Conservation (phyloP, 53 echinoderm and acorn worm species). For the Paracentrotus lividus region DNA sequence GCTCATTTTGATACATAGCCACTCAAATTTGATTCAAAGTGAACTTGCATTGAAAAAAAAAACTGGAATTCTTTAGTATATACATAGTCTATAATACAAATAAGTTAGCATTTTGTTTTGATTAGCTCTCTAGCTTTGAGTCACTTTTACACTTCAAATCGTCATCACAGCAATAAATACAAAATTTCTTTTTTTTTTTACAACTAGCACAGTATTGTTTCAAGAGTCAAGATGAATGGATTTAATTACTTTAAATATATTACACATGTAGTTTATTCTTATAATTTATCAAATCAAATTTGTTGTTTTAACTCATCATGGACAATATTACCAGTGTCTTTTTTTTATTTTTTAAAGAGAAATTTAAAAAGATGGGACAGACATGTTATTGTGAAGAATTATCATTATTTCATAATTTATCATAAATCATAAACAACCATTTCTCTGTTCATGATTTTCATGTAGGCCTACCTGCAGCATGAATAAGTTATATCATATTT, state of each 20-base stretch:
- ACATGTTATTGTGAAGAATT: too few species aligned
- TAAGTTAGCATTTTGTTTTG: neutral
- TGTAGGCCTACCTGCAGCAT: too few species aligned
- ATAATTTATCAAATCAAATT: neutral
- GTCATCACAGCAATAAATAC: neutral
- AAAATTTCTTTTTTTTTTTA: neutral
- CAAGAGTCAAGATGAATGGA: neutral
- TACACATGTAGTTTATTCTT: neutral
- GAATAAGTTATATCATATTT: neutral
- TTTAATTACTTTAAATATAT: neutral
- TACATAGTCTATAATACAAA: conserved; percentile 32
- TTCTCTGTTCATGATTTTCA: neutral
- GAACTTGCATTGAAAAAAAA: neutral
- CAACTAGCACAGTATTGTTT: neutral
- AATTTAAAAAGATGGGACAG: too few species aligned
- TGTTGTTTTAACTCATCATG: neutral
- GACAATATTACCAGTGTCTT: too few species aligned
- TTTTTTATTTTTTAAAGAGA: too few species aligned
- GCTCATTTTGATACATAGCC: neutral
- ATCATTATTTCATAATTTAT: too few species aligned
- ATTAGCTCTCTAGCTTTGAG: neutral
- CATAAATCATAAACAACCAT: neutral
- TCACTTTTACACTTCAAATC: neutral
- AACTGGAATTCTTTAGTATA: neutral
- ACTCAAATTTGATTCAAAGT: neutral